Evolutionary conservation across 2,888 invertebrate species (phyloP).

Genomic region (Ochlodes sylvanus): DNA sequence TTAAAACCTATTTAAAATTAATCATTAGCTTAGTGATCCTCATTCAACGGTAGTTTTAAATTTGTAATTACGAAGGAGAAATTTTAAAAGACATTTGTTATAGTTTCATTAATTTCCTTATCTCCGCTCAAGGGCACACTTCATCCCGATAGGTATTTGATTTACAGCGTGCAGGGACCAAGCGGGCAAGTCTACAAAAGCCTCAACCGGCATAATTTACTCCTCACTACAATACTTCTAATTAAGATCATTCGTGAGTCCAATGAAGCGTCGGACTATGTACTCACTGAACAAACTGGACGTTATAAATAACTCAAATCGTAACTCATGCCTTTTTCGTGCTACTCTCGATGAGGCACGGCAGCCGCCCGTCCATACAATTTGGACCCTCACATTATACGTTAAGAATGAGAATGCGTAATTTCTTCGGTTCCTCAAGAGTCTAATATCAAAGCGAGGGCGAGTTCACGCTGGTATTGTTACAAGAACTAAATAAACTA

Average conservation of each 20-base stretch:
- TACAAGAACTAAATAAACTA: constrained; percentile 68
- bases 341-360: constrained; percentile 59
- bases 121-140: constrained; percentile 71
- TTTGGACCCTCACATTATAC: constrained; percentile 52
- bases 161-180: constrained; percentile 61
- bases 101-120: constrained; percentile 79
- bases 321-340: constrained; percentile 74
- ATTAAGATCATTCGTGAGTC: constrained; percentile 81
- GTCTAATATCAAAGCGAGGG: constrained; percentile 57
- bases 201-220: constrained; percentile 71
- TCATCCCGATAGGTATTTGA: constrained; percentile 65
- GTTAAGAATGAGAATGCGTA: constrained; percentile 57
- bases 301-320: constrained; percentile 80
- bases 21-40: not conserved
- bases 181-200: constrained; percentile 59
- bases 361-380: constrained; percentile 44
- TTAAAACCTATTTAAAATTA: not conserved
- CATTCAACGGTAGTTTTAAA: constrained; percentile 6
- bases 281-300: constrained; percentile 74
- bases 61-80: constrained; percentile 44
- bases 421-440: constrained; percentile 43
- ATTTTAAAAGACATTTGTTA: constrained; percentile 73
- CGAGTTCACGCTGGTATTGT: constrained; percentile 68
- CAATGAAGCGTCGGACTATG: constrained; percentile 71
- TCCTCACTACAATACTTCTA: constrained; percentile 79